phyloP scores from a whole-genome alignment of 2,797 vertebrate genomes.

The Melanotaenia pygmaea region DNA sequence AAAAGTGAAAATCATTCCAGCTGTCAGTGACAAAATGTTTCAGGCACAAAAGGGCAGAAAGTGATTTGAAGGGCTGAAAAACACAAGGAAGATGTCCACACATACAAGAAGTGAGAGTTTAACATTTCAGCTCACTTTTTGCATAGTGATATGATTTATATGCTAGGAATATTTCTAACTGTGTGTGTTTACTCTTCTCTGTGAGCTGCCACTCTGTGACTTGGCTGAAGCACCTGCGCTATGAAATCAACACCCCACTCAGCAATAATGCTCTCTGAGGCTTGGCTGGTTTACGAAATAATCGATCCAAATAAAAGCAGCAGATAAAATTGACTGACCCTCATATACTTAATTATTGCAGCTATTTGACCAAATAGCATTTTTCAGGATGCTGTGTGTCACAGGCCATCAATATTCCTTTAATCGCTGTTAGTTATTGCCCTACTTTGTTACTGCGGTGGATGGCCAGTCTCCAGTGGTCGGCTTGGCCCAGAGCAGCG shows the following conservation, averaged over 20 bases:
- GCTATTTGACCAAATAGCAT: conserved; percentile 89
- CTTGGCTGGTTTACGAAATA: conserved; percentile 85
- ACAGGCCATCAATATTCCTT: conserved; percentile 89
- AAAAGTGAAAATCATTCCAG: conserved; percentile 11
- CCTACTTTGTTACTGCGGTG: conserved; percentile 84
- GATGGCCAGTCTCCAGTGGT: conserved; percentile 83
- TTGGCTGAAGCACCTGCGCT: conserved; percentile 56
- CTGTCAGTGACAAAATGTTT: conserved; percentile 27
- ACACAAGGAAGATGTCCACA: conserved; percentile 18
- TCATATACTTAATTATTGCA: conserved; percentile 94
- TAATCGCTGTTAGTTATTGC: conserved; percentile 89
- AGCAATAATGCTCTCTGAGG: conserved; percentile 86
- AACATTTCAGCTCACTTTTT: conserved; percentile 9
- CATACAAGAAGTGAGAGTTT: not conserved
- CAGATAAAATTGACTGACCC: conserved; percentile 92
- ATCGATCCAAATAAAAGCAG: conserved; percentile 92
- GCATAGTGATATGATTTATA: not conserved
- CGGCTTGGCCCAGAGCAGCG: conserved; percentile 77
- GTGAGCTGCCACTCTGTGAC: conserved; percentile 46
- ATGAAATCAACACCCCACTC: conserved; percentile 79
- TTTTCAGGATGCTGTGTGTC: conserved; percentile 89
- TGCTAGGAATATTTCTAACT: conserved; percentile 17
- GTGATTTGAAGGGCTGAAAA: not conserved
- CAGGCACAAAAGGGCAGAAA: conserved; percentile 18
- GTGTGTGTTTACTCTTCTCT: conserved; percentile 28